Evolutionary conservation across 2,888 invertebrate species (phyloP), one percentile per base, ranked within the genome.

Genomic region (Philonicus albiceps): DNA sequence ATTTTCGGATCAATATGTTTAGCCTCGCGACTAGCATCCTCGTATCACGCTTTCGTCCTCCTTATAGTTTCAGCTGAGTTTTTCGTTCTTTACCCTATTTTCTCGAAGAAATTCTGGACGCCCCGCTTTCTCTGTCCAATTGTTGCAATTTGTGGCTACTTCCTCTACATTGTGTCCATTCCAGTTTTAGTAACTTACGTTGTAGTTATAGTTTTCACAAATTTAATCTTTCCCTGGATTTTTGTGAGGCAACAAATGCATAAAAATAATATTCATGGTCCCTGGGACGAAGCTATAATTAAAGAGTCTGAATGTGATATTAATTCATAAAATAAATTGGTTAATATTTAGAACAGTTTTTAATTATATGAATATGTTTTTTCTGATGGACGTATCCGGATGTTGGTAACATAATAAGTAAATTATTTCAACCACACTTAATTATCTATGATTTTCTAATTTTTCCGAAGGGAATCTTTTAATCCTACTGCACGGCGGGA

Each of bases 231-330:
- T 90, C 97, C 97, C 0, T 90, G 94, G 3, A 94, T 95, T 91
- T 98, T 97, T 92, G 95, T 96, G 0, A 93, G 92, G 85, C 96
- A 96, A 93, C 96, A 97, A 90, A 95, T 93, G 53, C 95, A 95
- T 91, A 98, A 97, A 90, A 95, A 96, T 90, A 99, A 98, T 92
- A 98, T 98, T 88, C 96, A 98, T 92, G 99, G 99, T 0, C 99
- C 99, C 0, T 99, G 99, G 99, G 99, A 99, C 92, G 99, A 99
- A 91, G 99, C 99, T 13, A 93, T 97, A 89, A 95, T 95, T 88
- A 94, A 94, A 90, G 94, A 95, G 92, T 89, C 91, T 19, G 43
- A 80, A 3, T 30, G 31, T 80, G 53, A 30, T 16, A 34, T 7
- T 34, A 22, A 0, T 64, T 22, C 27, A 22, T 64, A 27, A 64